phyloP scores from a whole-genome alignment of 2,888 invertebrate species.

The Stenolophus ochropezus region DNA sequence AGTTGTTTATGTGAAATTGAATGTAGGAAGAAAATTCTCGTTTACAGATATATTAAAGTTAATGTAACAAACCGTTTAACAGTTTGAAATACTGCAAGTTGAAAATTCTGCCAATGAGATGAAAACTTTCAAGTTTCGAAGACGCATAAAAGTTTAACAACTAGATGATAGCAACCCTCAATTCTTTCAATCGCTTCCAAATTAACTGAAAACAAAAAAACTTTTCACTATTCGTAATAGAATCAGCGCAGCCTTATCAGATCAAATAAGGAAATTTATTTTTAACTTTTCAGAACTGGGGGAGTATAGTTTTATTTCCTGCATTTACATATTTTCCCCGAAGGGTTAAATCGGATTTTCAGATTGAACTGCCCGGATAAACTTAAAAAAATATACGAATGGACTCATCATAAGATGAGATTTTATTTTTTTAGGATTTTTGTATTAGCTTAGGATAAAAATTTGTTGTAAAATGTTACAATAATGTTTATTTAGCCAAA shows the following conservation, averaged over 20 bases:
- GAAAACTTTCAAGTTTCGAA: background rate
- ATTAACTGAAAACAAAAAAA: conserved; percentile 15
- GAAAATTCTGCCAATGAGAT: background rate
- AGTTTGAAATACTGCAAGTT: conserved; percentile 11
- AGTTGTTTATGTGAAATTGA: background rate
- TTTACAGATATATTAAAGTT: background rate
- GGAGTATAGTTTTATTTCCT: conserved; percentile 6
- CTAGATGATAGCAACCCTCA: background rate
- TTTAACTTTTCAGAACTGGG: conserved; percentile 11
- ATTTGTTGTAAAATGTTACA: background rate
- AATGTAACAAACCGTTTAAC: background rate
- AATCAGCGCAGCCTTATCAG: conserved; percentile 14
- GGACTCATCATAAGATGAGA: background rate
- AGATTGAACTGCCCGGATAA: background rate
- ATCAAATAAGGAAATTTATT: conserved; percentile 4
- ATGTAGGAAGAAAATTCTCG: background rate
- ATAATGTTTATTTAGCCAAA: background rate
- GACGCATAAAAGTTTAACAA: conserved; percentile 15
- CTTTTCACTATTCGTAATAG: background rate
- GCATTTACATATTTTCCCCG: conserved; percentile 22
- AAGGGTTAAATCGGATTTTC: conserved; percentile 10
- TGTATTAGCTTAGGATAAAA: background rate
- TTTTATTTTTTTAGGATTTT: conserved; percentile 11
- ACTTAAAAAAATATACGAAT: conserved; percentile 19
- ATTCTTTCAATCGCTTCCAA: background rate